Conservation (phyloP, 2,113 vertebrate genomes). For the Proteles cristata region DNA sequence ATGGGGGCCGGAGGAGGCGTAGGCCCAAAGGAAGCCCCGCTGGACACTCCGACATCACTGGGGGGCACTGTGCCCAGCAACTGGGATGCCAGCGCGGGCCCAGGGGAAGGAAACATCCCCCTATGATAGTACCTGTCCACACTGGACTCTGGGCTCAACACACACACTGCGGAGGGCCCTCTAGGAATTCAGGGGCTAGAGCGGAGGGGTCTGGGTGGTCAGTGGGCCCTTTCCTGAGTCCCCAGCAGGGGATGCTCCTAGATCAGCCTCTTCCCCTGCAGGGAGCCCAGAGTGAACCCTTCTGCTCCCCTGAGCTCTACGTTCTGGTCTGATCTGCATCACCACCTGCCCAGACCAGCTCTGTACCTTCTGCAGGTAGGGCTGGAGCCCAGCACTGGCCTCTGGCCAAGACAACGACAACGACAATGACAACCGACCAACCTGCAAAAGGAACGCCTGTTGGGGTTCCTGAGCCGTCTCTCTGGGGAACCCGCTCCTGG, state of each 20-base stretch:
- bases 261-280: background rate
- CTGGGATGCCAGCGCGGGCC: background rate
- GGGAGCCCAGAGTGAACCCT: background rate
- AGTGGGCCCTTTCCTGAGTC: background rate
- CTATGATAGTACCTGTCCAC: background rate
- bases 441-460: background rate
- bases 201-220: accelerated
- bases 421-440: background rate
- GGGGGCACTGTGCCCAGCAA: accelerated
- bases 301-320: background rate
- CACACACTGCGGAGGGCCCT: background rate
- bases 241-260: no score
- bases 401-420: background rate
- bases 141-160: background rate
- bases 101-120: background rate
- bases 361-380: background rate
- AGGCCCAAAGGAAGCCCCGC: background rate
- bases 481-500: background rate
- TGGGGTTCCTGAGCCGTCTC: background rate
- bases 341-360: background rate
- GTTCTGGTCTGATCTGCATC: background rate
- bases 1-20: accelerated
- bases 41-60: background rate
- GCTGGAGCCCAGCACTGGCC: background rate
- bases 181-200: background rate